Evolutionary conservation across 2,113 vertebrate genomes (phyloP), one percentile per base, ranked within the genome.

Genomic region (Nothobranchius furzeri): DNA sequence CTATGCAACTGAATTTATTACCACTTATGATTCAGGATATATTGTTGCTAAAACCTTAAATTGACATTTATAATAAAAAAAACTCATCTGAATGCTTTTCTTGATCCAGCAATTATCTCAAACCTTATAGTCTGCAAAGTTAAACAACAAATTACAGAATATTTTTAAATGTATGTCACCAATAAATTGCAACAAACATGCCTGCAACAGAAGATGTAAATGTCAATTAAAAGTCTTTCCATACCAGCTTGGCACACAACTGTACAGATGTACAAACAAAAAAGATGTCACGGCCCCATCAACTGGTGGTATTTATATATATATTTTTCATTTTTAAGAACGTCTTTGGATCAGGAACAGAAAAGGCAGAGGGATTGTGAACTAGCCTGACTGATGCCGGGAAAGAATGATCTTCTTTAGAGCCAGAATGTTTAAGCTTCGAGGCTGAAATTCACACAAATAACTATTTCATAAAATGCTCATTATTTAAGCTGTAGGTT

Each of bases 391-490:
- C 71, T 66, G 75, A 88, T 62, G 73, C 69, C 76, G 73, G 73
- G 56, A 75, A 85, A 78, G 59, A 83, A 73, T 72, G 67, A 87
- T 86, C 79, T 76, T 88, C 79, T 89, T 82, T 75, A 68, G 52
- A 75, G 79, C 49, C 72, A 36, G 25, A 70, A 82, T 73, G 68
- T 81, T 81, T 75, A 70, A 37, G 73, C 82, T 80, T 73, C 58
- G 43, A 60, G 66, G 79, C 79, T 79, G 67, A 83, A 70, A 85
- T 75, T 65, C 70, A 64, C 65, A 78, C 76, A 84, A 55, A 64
- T 74, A 76, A 77, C 25, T 53, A 10, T 81, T 86, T 73, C 36
- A 85, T 73, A 57, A 75, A 85, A 88, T 66, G 73, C 50, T 77
- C 53, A 74, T 75, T 88, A 78, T 84, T 79, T 73, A 77, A 81